These are phyloP conservation scores for Exocentrus adspersus DNA, from an alignment of 2,888 invertebrate species.

Conservation along the genomic window DNA sequence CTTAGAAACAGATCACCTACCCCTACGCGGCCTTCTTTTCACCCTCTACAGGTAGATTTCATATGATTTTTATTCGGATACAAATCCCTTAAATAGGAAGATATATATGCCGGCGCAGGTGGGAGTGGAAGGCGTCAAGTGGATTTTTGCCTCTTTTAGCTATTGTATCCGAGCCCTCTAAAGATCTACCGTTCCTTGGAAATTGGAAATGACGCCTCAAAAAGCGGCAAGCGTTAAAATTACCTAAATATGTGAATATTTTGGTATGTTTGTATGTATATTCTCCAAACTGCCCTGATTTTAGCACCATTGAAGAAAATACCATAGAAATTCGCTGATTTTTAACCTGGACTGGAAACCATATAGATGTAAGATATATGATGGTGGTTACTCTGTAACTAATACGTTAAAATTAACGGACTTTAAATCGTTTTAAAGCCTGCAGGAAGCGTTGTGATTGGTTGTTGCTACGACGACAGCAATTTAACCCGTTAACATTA, in stretches of 20 bases:
- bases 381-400: no score
- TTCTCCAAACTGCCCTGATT: no score
- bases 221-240: slow-evolving; percentile 6
- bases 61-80: slow-evolving; percentile 10
- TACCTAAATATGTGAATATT: background rate
- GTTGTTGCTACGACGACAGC: no score
- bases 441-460: no score
- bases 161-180: slow-evolving; percentile 7
- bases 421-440: no score
- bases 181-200: background rate
- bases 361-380: no score
- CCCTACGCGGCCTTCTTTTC: background rate
- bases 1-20: background rate
- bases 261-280: no score
- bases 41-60: slow-evolving; percentile 11
- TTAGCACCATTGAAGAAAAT: no score
- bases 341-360: no score
- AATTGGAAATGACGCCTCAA: slow-evolving; percentile 1
- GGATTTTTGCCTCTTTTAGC: slow-evolving; percentile 1
- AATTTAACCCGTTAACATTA: no score
- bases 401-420: no score
- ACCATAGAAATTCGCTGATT: no score
- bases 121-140: slow-evolving; percentile 8
- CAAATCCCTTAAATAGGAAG: background rate
- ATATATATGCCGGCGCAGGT: slow-evolving; percentile 6